Conservation (phyloP, 1,140 invertebrate species). For the Atta texana region DNA sequence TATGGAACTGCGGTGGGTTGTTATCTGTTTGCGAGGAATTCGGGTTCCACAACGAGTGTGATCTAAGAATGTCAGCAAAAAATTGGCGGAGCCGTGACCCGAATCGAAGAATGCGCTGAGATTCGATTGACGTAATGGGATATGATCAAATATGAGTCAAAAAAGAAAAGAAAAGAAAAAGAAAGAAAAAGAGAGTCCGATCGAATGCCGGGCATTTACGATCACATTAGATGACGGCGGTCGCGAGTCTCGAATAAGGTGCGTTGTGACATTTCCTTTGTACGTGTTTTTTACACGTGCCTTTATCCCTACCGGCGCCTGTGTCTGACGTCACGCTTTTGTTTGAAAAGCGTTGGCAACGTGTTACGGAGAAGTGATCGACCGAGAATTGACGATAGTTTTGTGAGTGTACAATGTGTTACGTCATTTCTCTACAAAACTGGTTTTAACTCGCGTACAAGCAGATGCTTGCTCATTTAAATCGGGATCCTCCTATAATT, state of each 20-base stretch:
- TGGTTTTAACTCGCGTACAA: background rate
- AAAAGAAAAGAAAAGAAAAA: background rate
- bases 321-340: slow-evolving; percentile 33
- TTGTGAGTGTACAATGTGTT: background rate
- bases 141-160: slow-evolving; percentile 60
- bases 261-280: slow-evolving; percentile 45
- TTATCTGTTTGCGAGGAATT: slow-evolving; percentile 6
- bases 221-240: background rate
- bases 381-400: slow-evolving; percentile 6
- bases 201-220: background rate
- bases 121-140: slow-evolving; percentile 72
- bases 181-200: background rate
- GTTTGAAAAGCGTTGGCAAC: slow-evolving; percentile 31
- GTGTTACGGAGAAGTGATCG: slow-evolving; percentile 12
- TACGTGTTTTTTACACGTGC: slow-evolving; percentile 21
- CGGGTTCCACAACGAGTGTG: slow-evolving; percentile 26
- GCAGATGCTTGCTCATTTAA: background rate
- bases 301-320: slow-evolving; percentile 35
- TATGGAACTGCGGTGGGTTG: background rate
- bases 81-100: slow-evolving; percentile 66
- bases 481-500: background rate
- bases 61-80: slow-evolving; percentile 53
- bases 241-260: slow-evolving; percentile 24
- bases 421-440: slow-evolving; percentile 22
- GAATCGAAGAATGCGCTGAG: slow-evolving; percentile 72